Evolutionary conservation across 2,797 vertebrate genomes (phyloP), one percentile per base, ranked within the genome.

Genomic region (Siniperca obscura): DNA sequence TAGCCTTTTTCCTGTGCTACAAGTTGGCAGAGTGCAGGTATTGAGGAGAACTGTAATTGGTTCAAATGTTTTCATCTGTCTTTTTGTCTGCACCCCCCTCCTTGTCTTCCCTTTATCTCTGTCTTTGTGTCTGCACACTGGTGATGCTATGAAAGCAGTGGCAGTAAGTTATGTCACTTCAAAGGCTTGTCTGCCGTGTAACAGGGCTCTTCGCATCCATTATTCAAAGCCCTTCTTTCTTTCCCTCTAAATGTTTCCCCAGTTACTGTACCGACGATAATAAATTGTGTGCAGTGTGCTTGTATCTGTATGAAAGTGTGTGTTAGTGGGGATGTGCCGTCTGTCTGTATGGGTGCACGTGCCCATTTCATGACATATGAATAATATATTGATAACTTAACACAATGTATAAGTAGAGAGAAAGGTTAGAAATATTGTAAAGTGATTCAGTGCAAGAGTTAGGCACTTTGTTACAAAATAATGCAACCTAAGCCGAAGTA

Each of bases 131-230:
- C 84, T 86, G 88, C 84, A 62, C 82, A 62, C 46, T 80, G 84
- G 82, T 74, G 90, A 90, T 74, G 89, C 89, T 87, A 76, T 90
- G 88, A 89, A 91, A 90, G 93, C 90, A 11, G 87, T 87, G 89
- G 91, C 89, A 90, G 83, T 86, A 93, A 92, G 94, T 93, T 94
- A 87, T 95, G 94, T 95, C 92, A 93, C 94, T 93, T 95, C 93
- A 95, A 95, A 94, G 90, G 83, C 91, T 88, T 83, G 90, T 92
- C 92, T 93, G 89, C 90, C 40, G 52, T 92, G 88, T 91, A 92
- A 94, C 93, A 89, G 86, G 91, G 92, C 92, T 94, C 93, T 93
- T 89, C 70, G 12, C 92, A 95, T 94, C 89, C 87, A 92, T 95
- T 94, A 94, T 94, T 94, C 91, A 94, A 90, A 90, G 88, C 90